These are phyloP conservation scores for Dicerorhinus sumatrensis DNA, from an alignment of 2,113 vertebrate genomes.

Conservation along the genomic window DNA sequence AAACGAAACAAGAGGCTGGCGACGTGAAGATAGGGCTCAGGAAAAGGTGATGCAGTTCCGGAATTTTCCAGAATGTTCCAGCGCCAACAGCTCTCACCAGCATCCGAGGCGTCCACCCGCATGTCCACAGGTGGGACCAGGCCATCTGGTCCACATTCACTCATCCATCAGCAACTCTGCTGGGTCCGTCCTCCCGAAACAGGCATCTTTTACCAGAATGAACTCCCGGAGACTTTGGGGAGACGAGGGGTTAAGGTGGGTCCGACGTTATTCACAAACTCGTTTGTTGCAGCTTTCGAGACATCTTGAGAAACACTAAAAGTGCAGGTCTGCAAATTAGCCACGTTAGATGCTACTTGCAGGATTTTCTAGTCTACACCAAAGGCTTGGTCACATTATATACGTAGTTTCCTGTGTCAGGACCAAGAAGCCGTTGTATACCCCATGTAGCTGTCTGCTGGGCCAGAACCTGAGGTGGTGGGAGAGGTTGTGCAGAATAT, in stretches of 20 bases:
- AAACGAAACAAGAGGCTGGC: not conserved
- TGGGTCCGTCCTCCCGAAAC: no score
- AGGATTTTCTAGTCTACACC: accelerated
- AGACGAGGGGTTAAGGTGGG: no score
- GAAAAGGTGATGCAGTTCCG: no score
- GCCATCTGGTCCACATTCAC: accelerated
- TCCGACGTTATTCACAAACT: not conserved
- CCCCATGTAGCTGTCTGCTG: accelerated
- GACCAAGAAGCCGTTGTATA: no score
- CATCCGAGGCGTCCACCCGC: not conserved
- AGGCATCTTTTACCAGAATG: not conserved
- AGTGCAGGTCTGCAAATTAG: accelerated
- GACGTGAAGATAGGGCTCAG: not conserved
- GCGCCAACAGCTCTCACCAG: not conserved
- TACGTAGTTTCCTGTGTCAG: not conserved
- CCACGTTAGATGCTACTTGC: accelerated
- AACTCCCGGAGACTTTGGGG: no score
- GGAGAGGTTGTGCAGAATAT: not conserved
- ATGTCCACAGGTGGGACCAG: accelerated
- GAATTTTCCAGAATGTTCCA: no score
- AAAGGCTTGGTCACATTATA: not conserved
- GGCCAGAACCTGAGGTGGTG: not conserved
- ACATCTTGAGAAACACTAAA: not conserved
- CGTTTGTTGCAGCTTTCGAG: not conserved
- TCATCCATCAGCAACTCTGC: not conserved